phyloP scores from a whole-genome alignment of 2,888 invertebrate genomes.

The Tipula lateralis region DNA sequence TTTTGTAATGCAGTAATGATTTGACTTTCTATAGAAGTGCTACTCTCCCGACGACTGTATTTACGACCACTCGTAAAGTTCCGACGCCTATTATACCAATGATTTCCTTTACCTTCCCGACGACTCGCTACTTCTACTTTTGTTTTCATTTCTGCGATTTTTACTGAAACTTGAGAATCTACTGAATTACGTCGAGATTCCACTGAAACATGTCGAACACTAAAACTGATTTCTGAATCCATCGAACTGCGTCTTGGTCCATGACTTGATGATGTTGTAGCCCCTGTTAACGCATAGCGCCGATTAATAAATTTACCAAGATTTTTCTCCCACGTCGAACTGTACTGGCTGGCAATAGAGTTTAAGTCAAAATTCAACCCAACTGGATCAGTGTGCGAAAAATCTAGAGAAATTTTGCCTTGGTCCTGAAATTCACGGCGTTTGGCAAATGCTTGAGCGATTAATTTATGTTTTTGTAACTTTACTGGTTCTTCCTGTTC shows the following conservation, averaged over 20 bases:
- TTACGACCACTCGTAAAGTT: constrained; percentile 43
- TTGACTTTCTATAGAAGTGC: constrained; percentile 78
- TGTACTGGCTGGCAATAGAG: constrained; percentile 72
- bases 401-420: constrained; percentile 80
- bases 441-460: constrained; percentile 85
- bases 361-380: constrained; percentile 70
- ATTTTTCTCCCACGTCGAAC: constrained; percentile 88
- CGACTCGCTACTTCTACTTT: constrained; percentile 58
- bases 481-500: constrained; percentile 65
- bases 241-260: constrained; percentile 57
- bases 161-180: constrained; percentile 81
- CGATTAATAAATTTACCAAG: constrained; percentile 80
- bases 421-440: constrained; percentile 78
- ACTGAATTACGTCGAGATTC: constrained; percentile 82
- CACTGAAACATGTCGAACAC: constrained; percentile 74
- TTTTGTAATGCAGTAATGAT: constrained; percentile 50
- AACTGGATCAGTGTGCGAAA: constrained; percentile 86
- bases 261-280: constrained; percentile 51
- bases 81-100: constrained; percentile 39
- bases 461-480: constrained; percentile 80
- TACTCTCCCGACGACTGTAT: constrained; percentile 56
- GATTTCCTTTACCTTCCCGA: constrained; percentile 36
- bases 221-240: constrained; percentile 69
- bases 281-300: constrained; percentile 71
- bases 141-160: constrained; percentile 78